These are phyloP conservation scores for Euura lappo DNA, from an alignment of 1,140 invertebrate species.

Conservation along the genomic window DNA sequence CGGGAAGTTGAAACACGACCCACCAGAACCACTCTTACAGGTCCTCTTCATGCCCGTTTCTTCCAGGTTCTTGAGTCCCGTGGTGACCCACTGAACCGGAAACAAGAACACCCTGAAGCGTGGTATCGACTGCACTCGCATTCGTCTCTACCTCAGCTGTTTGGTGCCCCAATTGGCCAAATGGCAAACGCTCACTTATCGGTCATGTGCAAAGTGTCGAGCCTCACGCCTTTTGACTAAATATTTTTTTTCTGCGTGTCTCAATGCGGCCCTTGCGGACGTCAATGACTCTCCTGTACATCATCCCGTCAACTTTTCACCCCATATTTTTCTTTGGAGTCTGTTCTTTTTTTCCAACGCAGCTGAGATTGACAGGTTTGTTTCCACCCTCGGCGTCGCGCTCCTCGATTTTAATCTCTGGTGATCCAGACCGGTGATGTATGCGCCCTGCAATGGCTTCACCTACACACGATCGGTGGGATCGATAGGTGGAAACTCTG, in stretches of 20 bases:
- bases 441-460: background rate
- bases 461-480: background rate
- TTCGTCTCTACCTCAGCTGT: background rate
- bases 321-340: too few relatives aligned
- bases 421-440: background rate
- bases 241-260: too few relatives aligned
- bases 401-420: background rate
- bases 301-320: background rate
- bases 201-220: background rate
- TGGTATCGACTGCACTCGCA: background rate
- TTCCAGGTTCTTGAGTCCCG: background rate
- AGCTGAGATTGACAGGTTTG: conserved; percentile 4
- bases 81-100: background rate
- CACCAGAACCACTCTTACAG: background rate
- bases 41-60: background rate
- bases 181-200: background rate
- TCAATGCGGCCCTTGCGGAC: too few relatives aligned
- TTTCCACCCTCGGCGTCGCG: background rate
- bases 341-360: background rate
- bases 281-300: background rate
- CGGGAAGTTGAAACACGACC: background rate
- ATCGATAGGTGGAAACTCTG: background rate
- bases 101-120: background rate
- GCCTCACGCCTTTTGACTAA: too few relatives aligned
- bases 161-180: background rate